Percentiles rank a stretch among this genome's conserved stretches.
These are phyloP conservation scores for Chaunax sp. DNA, from an alignment of 2,797 vertebrate genomes.

Conservation along the genomic window DNA sequence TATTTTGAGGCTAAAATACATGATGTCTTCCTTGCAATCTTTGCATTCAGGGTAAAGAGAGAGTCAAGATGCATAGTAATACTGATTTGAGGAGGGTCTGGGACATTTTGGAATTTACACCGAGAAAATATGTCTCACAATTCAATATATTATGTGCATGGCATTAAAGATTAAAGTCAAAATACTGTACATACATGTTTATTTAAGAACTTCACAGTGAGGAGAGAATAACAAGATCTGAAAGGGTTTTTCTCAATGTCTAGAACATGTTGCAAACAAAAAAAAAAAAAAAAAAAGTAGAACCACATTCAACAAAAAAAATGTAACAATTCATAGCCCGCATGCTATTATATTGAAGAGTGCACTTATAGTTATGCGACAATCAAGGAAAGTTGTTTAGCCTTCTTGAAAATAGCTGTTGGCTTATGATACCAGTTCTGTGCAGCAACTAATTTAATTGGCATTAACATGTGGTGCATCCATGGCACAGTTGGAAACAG, in stretches of 20 bases:
- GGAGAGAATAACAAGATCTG: not conserved
- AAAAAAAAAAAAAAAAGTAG: too few species aligned
- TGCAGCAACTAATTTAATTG: conserved; percentile 2
- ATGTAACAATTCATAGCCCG: too few species aligned
- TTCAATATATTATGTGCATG: not conserved
- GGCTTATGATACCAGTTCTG: not conserved
- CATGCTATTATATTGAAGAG: too few species aligned
- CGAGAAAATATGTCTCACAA: not conserved
- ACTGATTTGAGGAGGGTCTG: not conserved
- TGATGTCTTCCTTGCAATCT: not conserved
- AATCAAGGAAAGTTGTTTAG: too few species aligned
- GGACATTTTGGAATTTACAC: not conserved
- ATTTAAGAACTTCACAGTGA: too few species aligned
- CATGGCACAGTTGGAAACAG: conserved; percentile 17
- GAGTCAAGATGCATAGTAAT: not conserved
- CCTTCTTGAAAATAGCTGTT: too few species aligned
- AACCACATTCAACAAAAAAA: too few species aligned
- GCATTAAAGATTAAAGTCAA: not conserved
- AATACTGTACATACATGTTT: not conserved
- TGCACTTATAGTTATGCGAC: too few species aligned
- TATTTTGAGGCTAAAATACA: not conserved
- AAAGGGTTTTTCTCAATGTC: too few species aligned
- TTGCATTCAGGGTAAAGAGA: not conserved
- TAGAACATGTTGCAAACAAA: too few species aligned
- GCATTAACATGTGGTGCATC: conserved; percentile 11